Percentiles rank a stretch among this genome's conserved stretches.
Evolutionary conservation across 1,140 invertebrate species (phyloP).

Genomic region (Plectrocnemia conspersa): DNA sequence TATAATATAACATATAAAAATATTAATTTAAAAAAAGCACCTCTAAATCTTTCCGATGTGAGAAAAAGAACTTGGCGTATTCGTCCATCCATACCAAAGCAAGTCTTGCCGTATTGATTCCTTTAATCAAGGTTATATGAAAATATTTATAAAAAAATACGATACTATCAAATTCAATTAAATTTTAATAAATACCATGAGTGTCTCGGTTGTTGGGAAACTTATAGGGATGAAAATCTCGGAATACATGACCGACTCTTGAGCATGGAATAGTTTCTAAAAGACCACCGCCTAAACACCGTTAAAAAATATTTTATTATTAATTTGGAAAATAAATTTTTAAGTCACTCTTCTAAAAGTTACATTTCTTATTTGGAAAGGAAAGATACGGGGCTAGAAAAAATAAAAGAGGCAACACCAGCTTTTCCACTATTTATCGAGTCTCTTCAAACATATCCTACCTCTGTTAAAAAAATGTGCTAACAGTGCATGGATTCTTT

Average conservation of each 20-base stretch:
- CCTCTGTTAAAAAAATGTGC: no score
- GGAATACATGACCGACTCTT: constrained; percentile 90
- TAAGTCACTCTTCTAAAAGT: no score
- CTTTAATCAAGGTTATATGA: constrained; percentile 41
- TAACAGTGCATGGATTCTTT: no score
- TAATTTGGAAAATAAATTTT: no score
- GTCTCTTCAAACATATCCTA: no score
- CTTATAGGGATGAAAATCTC: constrained; percentile 89
- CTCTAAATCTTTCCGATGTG: constrained; percentile 73
- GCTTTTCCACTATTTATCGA: no score
- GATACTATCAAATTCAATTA: constrained; percentile 3
- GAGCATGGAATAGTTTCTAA: constrained; percentile 86
- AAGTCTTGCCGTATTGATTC: constrained; percentile 86
- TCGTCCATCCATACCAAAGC: constrained; percentile 98
- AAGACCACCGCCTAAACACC: constrained; percentile 82
- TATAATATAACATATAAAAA: constrained; percentile 1
- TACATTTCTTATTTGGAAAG: no score
- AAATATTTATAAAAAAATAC: not conserved
- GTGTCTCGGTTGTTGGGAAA: constrained; percentile 85
- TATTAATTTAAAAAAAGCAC: constrained; percentile 42
- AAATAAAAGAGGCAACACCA: no score
- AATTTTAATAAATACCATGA: constrained; percentile 49
- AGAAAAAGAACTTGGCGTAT: constrained; percentile 81
- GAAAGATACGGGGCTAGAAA: no score
- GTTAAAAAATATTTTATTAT: no score